Evolutionary conservation across 1,140 invertebrate species (phyloP).

Genomic region (Apis florea): DNA sequence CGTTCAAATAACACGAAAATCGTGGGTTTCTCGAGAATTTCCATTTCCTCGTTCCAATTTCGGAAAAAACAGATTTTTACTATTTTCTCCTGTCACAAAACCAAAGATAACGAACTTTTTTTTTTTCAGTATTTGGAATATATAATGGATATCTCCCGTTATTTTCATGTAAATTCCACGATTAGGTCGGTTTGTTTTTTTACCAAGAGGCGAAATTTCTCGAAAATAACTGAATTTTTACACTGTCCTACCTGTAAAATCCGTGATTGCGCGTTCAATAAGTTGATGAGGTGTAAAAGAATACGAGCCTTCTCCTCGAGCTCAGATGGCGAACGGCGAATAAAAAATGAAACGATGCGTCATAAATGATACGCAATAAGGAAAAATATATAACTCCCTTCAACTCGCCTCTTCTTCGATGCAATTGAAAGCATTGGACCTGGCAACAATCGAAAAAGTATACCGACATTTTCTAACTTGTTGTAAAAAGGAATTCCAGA

Average conservation of each 20-base stretch:
- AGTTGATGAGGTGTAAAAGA: constrained; percentile 2
- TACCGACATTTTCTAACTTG: not conserved
- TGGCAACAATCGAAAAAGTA: not conserved
- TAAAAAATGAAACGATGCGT: constrained; percentile 18
- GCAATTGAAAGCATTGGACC: not conserved
- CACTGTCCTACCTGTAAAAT: too few species aligned
- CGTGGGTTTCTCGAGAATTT: too few species aligned
- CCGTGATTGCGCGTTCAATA: constrained; percentile 16
- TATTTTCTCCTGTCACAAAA: too few species aligned
- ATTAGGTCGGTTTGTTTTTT: not conserved
- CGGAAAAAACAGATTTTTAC: too few species aligned
- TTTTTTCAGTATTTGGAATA: not conserved
- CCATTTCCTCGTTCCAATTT: too few species aligned
- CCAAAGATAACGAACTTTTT: not conserved
- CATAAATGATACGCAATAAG: constrained; percentile 3
- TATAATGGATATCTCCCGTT: not conserved
- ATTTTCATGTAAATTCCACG: not conserved
- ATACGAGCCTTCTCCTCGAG: not conserved
- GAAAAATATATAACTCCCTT: not conserved
- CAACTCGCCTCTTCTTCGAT: not conserved
- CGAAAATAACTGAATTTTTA: not conserved
- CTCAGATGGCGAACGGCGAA: not conserved
- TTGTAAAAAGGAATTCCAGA: not conserved
- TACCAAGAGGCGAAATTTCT: not conserved
- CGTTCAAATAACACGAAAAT: too few species aligned